A percentile compares a stretch with the other conserved stretches of the same genome.
Evolutionary conservation across 2,113 vertebrate species (phyloP).

Genomic region (Merops nubicus): DNA sequence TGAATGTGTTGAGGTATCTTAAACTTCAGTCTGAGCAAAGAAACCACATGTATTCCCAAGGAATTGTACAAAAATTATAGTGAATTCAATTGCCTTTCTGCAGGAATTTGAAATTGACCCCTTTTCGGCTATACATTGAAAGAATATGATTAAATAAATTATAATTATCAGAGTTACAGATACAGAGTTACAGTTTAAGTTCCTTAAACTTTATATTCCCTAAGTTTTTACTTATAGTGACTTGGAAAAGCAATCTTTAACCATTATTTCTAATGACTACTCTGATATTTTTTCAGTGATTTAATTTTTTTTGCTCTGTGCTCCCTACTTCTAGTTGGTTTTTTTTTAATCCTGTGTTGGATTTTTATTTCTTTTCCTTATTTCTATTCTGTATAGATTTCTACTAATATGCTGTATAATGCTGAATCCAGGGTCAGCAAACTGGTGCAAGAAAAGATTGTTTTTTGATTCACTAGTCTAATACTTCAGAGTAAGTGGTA

Average conservation of each 20-base stretch:
- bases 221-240: neutral
- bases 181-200: neutral
- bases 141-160: neutral
- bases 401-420: neutral
- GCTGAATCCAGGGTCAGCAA: neutral
- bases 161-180: neutral
- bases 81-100: neutral
- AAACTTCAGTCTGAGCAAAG: neutral
- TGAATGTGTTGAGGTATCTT: neutral
- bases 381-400: neutral
- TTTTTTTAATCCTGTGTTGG: neutral
- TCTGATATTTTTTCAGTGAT: neutral
- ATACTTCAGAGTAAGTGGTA: neutral
- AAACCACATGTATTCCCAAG: neutral
- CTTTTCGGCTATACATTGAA: neutral
- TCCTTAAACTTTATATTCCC: neutral
- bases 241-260: neutral
- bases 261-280: neutral
- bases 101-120: neutral
- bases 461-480: neutral
- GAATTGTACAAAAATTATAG: neutral
- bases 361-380: neutral
- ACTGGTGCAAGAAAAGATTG: neutral
- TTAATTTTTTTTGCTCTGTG: neutral
- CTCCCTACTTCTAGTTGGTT: neutral